Base-by-base conservation (phyloP, 2,797 vertebrate genomes). In the Sebastes minor region DNA sequence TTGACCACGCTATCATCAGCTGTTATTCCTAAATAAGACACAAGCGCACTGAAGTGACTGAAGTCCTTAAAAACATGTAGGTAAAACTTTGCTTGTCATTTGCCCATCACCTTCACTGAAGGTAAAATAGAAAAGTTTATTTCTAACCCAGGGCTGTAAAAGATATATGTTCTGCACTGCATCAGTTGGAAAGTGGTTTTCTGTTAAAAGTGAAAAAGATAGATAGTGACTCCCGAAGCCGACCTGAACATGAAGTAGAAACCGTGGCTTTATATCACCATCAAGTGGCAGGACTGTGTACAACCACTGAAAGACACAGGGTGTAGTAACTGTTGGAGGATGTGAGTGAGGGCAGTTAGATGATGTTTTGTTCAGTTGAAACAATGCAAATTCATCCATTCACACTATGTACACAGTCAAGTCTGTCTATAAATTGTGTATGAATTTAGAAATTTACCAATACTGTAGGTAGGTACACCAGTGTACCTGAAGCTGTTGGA, bases 221-320 rank as follows among this genome's bases (percentile, higher is more conserved):
- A 13, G 2, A 28, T 12, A 5, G 1, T 11, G 18, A n/a, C 22
- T 71, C 20, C 1, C 1, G 11, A 18, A 52, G 1, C 55, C 1
- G 1, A 61, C 4, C 23, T 14, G 33, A n/a, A 20, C 16, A 25
- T n/a, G 7, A 52, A 14, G 12, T 22, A 28, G 55, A 63, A 81
- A 65, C 22, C 3, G 32, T 88, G 77, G 82, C 32, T 61, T 76
- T 76, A 71, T 92, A 88, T 82, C 84, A 60, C 89, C 93, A 93
- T 73, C 94, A 38, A 84, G 93, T 90, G 92, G 82, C 64, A 64
- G 33, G 1, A 74, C 14, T 61, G 33, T 18, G 78, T 61, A 76
- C 65, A 71, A 33, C 52, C 63, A 73, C n/a, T 20, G 23, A 66
- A 13, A 49, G 13, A 61, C 5, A 64, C 4, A 52, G 32, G 57